Conservation (phyloP, 2,888 invertebrate genomes). For the Brenthis daphne region DNA sequence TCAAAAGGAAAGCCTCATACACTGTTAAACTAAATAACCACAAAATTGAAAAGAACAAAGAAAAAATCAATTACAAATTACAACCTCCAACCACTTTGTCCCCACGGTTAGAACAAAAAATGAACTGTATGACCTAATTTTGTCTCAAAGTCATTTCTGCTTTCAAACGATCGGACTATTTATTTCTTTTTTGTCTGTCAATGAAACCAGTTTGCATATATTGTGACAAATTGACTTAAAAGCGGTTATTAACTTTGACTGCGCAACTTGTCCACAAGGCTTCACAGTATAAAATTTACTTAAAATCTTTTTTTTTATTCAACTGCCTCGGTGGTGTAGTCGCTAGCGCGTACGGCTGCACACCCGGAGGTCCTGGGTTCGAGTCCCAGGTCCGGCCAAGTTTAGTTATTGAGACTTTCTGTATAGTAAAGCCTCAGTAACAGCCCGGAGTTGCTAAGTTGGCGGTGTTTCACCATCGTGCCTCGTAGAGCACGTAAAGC, state of each 20-base stretch:
- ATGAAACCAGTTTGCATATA: constrained; percentile 11
- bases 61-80: constrained; percentile 8
- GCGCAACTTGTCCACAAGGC: not conserved
- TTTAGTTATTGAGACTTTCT: no score
- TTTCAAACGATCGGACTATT: not conserved
- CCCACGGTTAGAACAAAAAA: not conserved
- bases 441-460: no score
- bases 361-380: no score
- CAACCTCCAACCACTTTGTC: not conserved
- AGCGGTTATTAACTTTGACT: not conserved
- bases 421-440: no score
- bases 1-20: no score
- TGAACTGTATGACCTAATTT: constrained; percentile 17
- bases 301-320: no score
- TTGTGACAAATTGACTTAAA: constrained; percentile 12
- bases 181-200: constrained; percentile 21
- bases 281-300: not conserved
- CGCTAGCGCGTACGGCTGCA: no score
- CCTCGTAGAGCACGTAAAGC: no score
- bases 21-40: not conserved
- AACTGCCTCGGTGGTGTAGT: no score
- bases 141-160: constrained; percentile 19
- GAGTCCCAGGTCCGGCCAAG: no score
- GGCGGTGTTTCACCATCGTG: no score
- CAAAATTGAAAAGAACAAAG: not conserved